Evolutionary conservation across 2,888 invertebrate species (phyloP).

Genomic region (Pyrgus malvae): DNA sequence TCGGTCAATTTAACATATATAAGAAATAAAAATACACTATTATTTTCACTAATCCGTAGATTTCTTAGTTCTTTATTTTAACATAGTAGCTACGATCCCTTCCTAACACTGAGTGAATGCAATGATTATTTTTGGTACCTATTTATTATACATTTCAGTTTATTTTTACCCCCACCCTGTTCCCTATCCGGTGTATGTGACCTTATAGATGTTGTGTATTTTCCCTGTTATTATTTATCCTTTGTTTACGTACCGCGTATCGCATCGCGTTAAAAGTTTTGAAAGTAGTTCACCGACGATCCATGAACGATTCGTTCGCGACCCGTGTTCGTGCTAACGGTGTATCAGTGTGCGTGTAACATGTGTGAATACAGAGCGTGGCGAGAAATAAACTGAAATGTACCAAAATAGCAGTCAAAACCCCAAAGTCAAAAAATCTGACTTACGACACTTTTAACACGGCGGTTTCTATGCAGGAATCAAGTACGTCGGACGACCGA

Average conservation of each 20-base stretch:
- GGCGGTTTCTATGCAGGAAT: constrained; percentile 60
- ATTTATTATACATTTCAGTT: constrained; percentile 79
- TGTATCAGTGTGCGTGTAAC: constrained; percentile 53
- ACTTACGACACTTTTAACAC: constrained; percentile 40
- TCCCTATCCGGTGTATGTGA: constrained; percentile 61
- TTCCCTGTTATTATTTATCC: constrained; percentile 32
- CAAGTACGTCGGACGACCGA: constrained; percentile 66
- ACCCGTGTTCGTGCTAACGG: constrained; percentile 70
- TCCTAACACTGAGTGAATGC: constrained; percentile 70
- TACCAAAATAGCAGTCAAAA: constrained; percentile 45
- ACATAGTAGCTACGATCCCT: constrained; percentile 44
- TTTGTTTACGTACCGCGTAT: too few relatives aligned
- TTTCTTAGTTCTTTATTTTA: constrained; percentile 25
- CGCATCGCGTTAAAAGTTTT: too few relatives aligned
- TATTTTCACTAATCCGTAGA: constrained; percentile 16
- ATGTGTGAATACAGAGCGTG: constrained; percentile 48
- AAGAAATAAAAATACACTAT: constrained; percentile 32
- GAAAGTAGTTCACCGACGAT: constrained; percentile 4
- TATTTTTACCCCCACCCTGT: constrained; percentile 63
- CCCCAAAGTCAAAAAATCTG: constrained; percentile 26
- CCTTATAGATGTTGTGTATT: constrained; percentile 48
- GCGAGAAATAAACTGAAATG: constrained; percentile 79
- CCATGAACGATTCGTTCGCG: constrained; percentile 38
- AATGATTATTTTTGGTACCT: constrained; percentile 62
- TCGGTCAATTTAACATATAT: background rate